phyloP scores from a whole-genome alignment of 2,888 invertebrate species.

The Glaucopsyche alexis region DNA sequence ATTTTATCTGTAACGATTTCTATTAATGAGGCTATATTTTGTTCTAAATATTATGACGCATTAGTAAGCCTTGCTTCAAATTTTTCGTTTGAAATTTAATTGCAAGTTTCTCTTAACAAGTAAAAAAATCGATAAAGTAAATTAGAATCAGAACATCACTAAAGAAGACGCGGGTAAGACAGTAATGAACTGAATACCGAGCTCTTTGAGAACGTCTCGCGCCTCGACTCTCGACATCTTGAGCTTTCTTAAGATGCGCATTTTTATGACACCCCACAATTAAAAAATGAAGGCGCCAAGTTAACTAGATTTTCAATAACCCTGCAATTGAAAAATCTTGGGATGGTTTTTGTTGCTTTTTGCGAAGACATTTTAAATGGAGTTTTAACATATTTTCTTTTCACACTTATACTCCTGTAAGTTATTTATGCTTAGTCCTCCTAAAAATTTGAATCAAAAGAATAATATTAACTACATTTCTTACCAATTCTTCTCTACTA shows the following conservation, averaged over 20 bases:
- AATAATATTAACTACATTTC: background rate
- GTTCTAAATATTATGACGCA: background rate
- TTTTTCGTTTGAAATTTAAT: background rate
- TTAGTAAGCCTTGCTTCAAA: background rate
- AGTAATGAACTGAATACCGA: slow-evolving; percentile 70
- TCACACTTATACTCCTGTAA: too few species aligned
- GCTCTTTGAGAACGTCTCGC: slow-evolving; percentile 58
- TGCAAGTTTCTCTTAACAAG: background rate
- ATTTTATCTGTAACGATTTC: slow-evolving; percentile 15
- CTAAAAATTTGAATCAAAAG: background rate
- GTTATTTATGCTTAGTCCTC: too few species aligned
- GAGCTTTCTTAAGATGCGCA: slow-evolving; percentile 48
- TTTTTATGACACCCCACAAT: slow-evolving; percentile 46
- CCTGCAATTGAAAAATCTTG: background rate
- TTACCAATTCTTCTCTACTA: background rate
- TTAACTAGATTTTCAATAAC: slow-evolving; percentile 32
- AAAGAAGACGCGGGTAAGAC: slow-evolving; percentile 58
- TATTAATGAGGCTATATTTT: slow-evolving; percentile 17
- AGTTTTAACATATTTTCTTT: background rate
- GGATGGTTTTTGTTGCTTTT: background rate
- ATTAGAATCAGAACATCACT: slow-evolving; percentile 40
- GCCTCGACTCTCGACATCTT: slow-evolving; percentile 44
- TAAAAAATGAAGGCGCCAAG: slow-evolving; percentile 35
- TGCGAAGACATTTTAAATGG: background rate
- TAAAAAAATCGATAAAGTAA: slow-evolving; percentile 36